Percentiles rank a stretch among this genome's conserved stretches.
These are phyloP conservation scores for Lasioglossum baleicum DNA, from an alignment of 1,140 invertebrate species.

Conservation along the genomic window DNA sequence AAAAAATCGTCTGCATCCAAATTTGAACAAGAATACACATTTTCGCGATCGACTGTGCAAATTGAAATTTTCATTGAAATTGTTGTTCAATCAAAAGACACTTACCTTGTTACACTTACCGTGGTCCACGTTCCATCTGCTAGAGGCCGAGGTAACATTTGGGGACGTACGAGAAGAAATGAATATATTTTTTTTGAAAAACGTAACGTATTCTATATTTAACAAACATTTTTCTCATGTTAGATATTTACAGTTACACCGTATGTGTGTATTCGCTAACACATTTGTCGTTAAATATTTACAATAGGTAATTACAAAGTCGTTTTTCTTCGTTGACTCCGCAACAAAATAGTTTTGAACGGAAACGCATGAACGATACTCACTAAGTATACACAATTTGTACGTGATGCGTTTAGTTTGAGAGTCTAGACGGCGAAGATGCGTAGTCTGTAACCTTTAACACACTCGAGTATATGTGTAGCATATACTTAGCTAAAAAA, in stretches of 20 bases:
- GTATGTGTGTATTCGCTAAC: conserved; percentile 55
- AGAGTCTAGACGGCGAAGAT: not conserved
- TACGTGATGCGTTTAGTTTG: not conserved
- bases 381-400: conserved; percentile 3
- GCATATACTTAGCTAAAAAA: not conserved
- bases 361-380: not conserved
- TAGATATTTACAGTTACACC: conserved; percentile 69
- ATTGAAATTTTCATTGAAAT: not conserved
- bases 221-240: conserved; percentile 73
- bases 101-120: not conserved
- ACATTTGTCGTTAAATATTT: conserved; percentile 70
- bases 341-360: not conserved
- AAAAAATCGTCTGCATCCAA: too few species aligned
- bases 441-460: not conserved
- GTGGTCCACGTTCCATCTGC: not conserved
- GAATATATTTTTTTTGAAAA: conserved; percentile 64
- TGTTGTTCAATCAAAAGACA: not conserved
- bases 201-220: conserved; percentile 74
- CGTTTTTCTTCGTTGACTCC: not conserved
- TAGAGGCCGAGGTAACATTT: not conserved
- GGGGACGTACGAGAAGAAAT: not conserved
- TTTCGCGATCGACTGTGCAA: not conserved
- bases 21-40: too few species aligned
- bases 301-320: conserved; percentile 74
- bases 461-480: conserved; percentile 3